These are phyloP conservation scores for Polypedilum vanderplanki DNA, from an alignment of 1,140 invertebrate genomes.

Conservation along the genomic window DNA sequence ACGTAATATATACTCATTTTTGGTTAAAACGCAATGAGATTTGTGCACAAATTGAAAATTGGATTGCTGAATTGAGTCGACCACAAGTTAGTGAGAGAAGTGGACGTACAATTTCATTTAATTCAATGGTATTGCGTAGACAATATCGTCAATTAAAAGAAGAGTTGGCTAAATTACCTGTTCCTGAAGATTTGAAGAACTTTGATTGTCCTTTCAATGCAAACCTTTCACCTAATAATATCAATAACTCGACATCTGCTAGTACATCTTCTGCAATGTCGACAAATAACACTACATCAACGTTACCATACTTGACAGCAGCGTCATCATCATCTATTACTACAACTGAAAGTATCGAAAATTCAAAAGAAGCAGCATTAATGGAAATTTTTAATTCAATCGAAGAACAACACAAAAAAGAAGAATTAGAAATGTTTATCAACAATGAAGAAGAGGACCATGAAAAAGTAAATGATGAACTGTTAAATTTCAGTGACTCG, in stretches of 20 bases:
- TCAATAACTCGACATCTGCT: too few species aligned
- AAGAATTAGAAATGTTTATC: neutral
- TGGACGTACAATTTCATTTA: constrained; percentile 65
- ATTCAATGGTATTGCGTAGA: constrained; percentile 64
- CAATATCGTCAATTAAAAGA: constrained; percentile 72
- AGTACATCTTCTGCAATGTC: constrained; percentile 34
- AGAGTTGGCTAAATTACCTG: constrained; percentile 69
- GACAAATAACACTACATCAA: constrained; percentile 22
- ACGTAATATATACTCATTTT: constrained; percentile 89
- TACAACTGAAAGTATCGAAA: neutral
- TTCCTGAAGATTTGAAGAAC: constrained; percentile 63
- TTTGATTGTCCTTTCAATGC: constrained; percentile 55
- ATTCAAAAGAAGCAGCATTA: neutral
- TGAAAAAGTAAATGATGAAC: neutral
- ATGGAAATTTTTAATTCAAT: neutral
- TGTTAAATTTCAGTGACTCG: neutral
- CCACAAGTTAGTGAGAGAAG: constrained; percentile 60
- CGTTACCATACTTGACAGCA: neutral
- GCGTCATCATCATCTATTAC: neutral
- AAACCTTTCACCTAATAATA: constrained; percentile 42
- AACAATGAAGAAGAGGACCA: neutral
- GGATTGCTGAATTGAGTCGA: constrained; percentile 80
- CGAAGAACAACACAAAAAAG: neutral
- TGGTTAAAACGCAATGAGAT: constrained; percentile 92
- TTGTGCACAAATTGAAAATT: constrained; percentile 77